phyloP scores from a whole-genome alignment of 2,797 vertebrate species.

The Epinephelus coioides region DNA sequence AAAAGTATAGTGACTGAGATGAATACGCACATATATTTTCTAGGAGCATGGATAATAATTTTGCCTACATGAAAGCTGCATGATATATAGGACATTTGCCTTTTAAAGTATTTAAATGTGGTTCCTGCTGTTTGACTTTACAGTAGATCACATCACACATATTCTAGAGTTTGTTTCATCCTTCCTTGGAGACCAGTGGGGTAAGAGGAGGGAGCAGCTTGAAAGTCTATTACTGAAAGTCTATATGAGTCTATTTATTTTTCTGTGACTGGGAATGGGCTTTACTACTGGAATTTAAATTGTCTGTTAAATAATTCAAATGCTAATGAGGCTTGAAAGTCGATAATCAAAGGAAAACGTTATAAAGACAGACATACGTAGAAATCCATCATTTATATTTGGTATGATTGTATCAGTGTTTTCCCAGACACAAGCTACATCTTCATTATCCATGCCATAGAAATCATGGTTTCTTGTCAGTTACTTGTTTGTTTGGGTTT shows the following conservation, averaged over 20 bases:
- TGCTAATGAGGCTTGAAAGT: background rate
- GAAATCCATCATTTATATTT: background rate
- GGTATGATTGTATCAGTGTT: background rate
- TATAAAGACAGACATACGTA: background rate
- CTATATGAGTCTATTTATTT: background rate
- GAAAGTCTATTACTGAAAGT: conserved; percentile 16
- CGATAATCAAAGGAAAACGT: conserved; percentile 2
- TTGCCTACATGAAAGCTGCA: background rate
- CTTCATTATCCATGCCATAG: background rate
- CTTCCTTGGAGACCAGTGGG: background rate
- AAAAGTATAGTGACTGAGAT: background rate
- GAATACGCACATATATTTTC: background rate
- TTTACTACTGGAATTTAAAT: background rate
- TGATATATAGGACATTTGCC: background rate
- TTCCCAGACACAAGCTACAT: background rate
- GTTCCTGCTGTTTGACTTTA: background rate
- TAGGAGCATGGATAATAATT: background rate
- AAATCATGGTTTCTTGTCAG: background rate
- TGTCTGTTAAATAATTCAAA: conserved; percentile 8
- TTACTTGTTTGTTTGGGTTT: background rate
- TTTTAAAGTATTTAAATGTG: background rate
- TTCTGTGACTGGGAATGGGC: background rate
- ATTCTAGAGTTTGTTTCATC: background rate
- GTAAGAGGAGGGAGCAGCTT: conserved; percentile 1
- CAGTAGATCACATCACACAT: background rate